Evolutionary conservation across 1,140 invertebrate species (phyloP), one percentile per base, ranked within the genome.

Genomic region (Oryctes rhinoceros): DNA sequence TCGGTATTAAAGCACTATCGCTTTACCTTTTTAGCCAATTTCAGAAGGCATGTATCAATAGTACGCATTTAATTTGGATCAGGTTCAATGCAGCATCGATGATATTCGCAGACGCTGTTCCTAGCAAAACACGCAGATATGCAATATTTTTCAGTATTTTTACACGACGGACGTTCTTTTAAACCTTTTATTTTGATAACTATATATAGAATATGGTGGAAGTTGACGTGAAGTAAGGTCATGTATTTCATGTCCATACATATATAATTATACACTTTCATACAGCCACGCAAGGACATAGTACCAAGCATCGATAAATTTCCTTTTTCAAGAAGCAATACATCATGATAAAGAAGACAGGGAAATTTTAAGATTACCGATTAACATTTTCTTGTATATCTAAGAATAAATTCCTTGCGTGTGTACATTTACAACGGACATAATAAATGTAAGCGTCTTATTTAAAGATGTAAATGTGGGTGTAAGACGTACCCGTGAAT

Each of bases 311-410:
- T 62, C 53, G 5, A 5, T 20, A 62, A 62, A 18, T 62, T 71
- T 71, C 24, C 9, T 71, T 71, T 71, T 71, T 24, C 30, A 24
- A 37, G 24, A 59, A n/a, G 53, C 53, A 59, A 71, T 37, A 20
- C 35, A 71, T 71, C 65, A 35, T 24, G 65, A 71, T 71, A 71
- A 71, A 37, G 35, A 37, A 24, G 65, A 71, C 65, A 71, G 35
- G 65, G 4, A 24, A 71, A 35, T 71, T 71, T 71, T 71, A 30
- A 71, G 13, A 37, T 20, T 15, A 35, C 65, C 37, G 24, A 71
- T 71, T 71, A 71, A 20, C 65, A 71, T 71, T 71, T 71, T 71
- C 65, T 62, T 71, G 24, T 15, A 71, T 71, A 71, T 71, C 65
- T 35, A 71, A 71, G 35, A 71, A 71, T 71, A 71, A 71, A 37